Base-by-base conservation (phyloP, 2,797 vertebrate species). In the Cyclura pinguis region DNA sequence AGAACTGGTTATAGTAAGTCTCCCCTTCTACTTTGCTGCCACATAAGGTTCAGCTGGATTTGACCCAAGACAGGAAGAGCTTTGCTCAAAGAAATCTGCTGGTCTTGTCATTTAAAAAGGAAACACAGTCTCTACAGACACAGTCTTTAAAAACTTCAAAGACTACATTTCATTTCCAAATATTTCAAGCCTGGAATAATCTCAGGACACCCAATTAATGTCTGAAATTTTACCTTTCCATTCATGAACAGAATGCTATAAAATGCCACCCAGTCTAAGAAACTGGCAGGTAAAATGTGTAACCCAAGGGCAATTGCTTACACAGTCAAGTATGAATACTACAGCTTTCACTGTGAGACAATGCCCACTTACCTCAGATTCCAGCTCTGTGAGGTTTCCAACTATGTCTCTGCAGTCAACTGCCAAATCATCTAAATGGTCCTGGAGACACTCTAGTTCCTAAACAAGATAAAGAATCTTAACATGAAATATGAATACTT, bases 391-490 rank as follows among this genome's bases (percentile, higher is more conserved):
- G 86, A 99, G 98, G 95, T 99, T 99, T 77, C 98, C 98, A 84
- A 99, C 98, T 57, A 99, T 97, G 6, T 99, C 98, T 91, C 98
- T 98, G 96, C 99, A 99, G 6, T 97, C 98, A 1, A 97, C 84
- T 67, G 97, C 96, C 95, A 99, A 96, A 92, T 99, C 98, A 91
- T 99, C 99, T 50, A 99, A 97, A 93, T 99, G 98, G 88, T 99
- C 99, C 97, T 99, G 99, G 91, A 99, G 98, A 95, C 99, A 99
- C 95, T 99, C 99, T 93, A 99, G 97, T 94, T 99, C 99, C 98
- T 98, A 94, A 16, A 94, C 80, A 85, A 77, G 74, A 64, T 8
- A 91, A 52, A 91, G 62, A 13, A 59, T 88, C 86, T 86, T 55
- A 89, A 16, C 1, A n/a, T 12, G 62, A 59, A 92, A 89, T 38